These are phyloP conservation scores for Pomatostomus ruficeps DNA, from an alignment of 2,113 vertebrate genomes.

Conservation along the genomic window DNA sequence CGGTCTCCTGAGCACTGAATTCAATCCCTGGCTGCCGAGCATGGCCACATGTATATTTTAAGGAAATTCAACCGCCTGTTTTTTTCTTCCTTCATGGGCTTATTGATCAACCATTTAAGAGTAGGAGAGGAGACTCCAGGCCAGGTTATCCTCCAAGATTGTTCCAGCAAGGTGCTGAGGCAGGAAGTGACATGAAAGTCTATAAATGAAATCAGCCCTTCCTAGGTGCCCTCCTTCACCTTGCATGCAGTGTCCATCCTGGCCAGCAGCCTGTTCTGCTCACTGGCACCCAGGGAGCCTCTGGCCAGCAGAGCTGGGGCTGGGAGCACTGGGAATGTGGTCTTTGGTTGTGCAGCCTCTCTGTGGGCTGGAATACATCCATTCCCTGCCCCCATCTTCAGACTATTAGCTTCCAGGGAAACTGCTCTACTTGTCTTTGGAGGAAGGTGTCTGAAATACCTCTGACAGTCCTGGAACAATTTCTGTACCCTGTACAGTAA, in stretches of 20 bases:
- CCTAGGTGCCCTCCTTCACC: not conserved
- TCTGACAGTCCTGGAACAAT: not conserved
- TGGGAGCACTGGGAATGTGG: not conserved
- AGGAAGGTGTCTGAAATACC: not conserved
- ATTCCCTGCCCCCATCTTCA: not conserved
- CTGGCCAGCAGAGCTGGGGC: not conserved
- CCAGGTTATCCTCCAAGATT: not conserved
- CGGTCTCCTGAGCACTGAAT: not conserved
- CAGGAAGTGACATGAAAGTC: not conserved
- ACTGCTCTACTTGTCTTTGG: not conserved
- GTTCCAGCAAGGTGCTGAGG: not conserved
- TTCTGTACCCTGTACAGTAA: not conserved
- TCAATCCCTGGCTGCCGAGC: not conserved
- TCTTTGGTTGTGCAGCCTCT: not conserved
- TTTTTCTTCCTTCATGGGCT: not conserved
- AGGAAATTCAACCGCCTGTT: not conserved
- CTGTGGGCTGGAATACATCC: not conserved
- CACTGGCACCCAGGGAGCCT: not conserved
- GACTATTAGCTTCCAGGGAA: not conserved
- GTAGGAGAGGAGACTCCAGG: not conserved
- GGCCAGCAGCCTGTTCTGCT: not conserved
- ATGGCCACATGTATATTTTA: not conserved
- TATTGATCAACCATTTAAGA: constrained; percentile 2
- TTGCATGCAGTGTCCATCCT: not conserved
- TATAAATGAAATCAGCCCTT: not conserved